These are phyloP conservation scores for Procavia capensis DNA, from an alignment of 2,113 vertebrate species.

Conservation along the genomic window DNA sequence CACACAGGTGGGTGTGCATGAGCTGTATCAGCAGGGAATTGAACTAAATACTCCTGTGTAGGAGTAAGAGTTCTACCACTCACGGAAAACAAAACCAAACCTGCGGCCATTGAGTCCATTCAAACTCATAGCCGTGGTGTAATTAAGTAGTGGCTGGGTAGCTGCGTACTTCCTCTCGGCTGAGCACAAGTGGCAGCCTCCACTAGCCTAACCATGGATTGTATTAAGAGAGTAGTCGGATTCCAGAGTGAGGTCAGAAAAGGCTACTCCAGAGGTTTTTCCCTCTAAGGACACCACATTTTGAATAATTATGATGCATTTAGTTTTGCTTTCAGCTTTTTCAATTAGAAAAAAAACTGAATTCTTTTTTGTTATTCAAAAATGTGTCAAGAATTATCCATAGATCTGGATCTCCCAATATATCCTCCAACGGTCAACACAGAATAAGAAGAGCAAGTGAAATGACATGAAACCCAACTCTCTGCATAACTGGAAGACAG, in stretches of 20 bases:
- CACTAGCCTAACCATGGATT: rapidly evolving
- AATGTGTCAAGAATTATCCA: neutral
- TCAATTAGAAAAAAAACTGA: neutral
- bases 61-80: neutral
- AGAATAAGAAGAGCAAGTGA: neutral
- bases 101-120: too few relatives aligned
- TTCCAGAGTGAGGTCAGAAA: neutral
- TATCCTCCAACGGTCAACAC: neutral
- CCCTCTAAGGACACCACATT: neutral
- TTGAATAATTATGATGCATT: neutral
- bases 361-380: neutral
- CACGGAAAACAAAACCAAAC: too few relatives aligned
- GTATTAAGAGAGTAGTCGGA: neutral
- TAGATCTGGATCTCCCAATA: neutral
- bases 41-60: too few relatives aligned
- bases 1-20: too few relatives aligned
- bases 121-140: too few relatives aligned
- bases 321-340: neutral
- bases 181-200: rapidly evolving
- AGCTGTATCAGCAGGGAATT: too few relatives aligned
- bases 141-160: neutral
- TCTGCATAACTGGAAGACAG: neutral
- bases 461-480: neutral
- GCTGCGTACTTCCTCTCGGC: rapidly evolving
- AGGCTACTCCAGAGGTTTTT: neutral